phyloP scores from a whole-genome alignment of 2,797 vertebrate genomes.

The Siniperca obscura region DNA sequence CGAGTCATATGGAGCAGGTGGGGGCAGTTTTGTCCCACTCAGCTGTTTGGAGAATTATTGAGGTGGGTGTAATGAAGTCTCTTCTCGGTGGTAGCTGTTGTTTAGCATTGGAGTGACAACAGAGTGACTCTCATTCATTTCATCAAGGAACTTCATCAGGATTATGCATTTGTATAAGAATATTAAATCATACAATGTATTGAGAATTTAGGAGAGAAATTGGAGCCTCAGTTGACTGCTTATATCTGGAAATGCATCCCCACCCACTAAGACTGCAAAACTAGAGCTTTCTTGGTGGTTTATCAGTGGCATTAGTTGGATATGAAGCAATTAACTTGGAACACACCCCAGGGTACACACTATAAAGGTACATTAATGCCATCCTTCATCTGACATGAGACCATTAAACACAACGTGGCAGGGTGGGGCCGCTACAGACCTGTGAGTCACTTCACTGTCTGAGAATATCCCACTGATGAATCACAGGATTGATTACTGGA shows the following conservation, averaged over 20 bases:
- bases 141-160: slow-evolving; percentile 8
- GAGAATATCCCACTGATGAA: slow-evolving; percentile 48
- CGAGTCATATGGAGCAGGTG: slow-evolving; percentile 33
- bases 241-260: neutral
- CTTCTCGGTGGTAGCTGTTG: slow-evolving; percentile 21
- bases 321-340: slow-evolving; percentile 42
- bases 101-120: slow-evolving; percentile 29
- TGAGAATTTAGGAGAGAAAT: neutral
- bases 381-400: slow-evolving; percentile 39
- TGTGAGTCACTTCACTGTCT: slow-evolving; percentile 57
- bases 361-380: slow-evolving; percentile 34
- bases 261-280: slow-evolving; percentile 19
- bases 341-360: slow-evolving; percentile 29
- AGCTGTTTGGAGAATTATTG: slow-evolving; percentile 54
- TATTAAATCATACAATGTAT: neutral
- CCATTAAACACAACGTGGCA: slow-evolving; percentile 37
- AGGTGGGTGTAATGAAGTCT: slow-evolving; percentile 52
- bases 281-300: slow-evolving; percentile 16
- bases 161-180: neutral
- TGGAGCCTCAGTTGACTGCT: slow-evolving; percentile 13
- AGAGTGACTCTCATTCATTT: slow-evolving; percentile 21
- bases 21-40: slow-evolving; percentile 45
- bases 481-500: slow-evolving; percentile 54
- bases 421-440: slow-evolving; percentile 30
- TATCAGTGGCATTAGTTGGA: slow-evolving; percentile 40